Evolutionary conservation across 2,797 vertebrate species (phyloP), one percentile per base, ranked within the genome.

Genomic region (Danio aesculapii): DNA sequence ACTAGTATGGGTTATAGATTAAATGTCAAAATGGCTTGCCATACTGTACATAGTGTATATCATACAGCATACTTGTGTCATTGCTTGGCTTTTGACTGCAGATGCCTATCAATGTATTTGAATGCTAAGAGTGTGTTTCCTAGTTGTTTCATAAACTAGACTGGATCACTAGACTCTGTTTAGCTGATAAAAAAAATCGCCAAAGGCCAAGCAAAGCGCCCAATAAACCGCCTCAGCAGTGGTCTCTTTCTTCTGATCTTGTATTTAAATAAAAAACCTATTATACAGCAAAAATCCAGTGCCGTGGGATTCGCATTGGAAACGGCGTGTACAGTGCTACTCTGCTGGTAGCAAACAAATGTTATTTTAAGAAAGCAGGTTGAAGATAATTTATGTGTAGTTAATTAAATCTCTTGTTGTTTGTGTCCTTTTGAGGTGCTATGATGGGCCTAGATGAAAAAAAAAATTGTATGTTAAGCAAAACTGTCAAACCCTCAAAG

Each of bases 401-500:
- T 93, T 95, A 95, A 95, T 94, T 94, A 93, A 94, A 94, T 92
- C 93, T 92, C 92, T 94, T 91, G 93, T 94, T 93, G 93, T 94
- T 94, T 94, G 89, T 92, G 91, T 93, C 91, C 90, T 93, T 92
- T 92, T 90, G 90, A 88, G 91, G 91, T 84, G 92, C 86, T 83
- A 89, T 89, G 85, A 88, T 89, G 90, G 88, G 88, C 86, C 83
- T 85, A 81, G 89, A 90, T 88, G 58, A 66, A 84, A 88, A 90
- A 30, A 30, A 30, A 92, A 91, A 94, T 88, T 93, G 93, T 94
- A 88, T 92, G 87, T 92, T 93, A 91, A 93, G 93, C 94, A 94
- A 90, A 94, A 94, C 93, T 81, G 92, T 94, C 92, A 94, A 79
- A 90, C 92, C 49, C 80, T 90, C 73, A 70, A 59, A 90, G 90